Evolutionary conservation across 2,113 vertebrate genomes (phyloP).

Genomic region (Embiotoca jacksoni): DNA sequence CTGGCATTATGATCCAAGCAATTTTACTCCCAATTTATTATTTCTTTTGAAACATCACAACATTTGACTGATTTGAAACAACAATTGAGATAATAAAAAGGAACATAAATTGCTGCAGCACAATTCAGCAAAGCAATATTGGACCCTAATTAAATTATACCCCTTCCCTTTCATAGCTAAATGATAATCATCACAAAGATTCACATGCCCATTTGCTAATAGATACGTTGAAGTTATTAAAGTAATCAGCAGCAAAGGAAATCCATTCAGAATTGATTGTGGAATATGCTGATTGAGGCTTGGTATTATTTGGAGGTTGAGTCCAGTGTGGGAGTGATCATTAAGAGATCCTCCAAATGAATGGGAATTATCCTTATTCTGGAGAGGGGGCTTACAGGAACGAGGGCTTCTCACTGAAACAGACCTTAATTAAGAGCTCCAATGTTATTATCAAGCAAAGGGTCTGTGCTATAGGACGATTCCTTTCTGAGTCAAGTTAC

Average conservation of each 20-base stretch:
- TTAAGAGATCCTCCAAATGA: slow-evolving; percentile 77
- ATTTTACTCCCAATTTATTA: slow-evolving; percentile 43
- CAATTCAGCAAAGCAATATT: slow-evolving; percentile 62
- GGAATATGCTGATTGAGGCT: slow-evolving; percentile 79
- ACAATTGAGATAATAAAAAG: slow-evolving; percentile 69
- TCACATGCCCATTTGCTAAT: slow-evolving; percentile 75
- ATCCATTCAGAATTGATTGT: slow-evolving; percentile 81
- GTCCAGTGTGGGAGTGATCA: slow-evolving; percentile 81
- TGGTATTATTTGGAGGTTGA: slow-evolving; percentile 76
- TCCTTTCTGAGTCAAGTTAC: slow-evolving; percentile 31
- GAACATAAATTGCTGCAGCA: slow-evolving; percentile 23
- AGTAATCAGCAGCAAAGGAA: slow-evolving; percentile 77
- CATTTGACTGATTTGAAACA: slow-evolving; percentile 57
- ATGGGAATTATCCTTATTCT: slow-evolving; percentile 77
- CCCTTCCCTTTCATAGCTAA: slow-evolving; percentile 65
- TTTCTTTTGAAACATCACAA: slow-evolving; percentile 21
- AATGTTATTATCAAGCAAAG: slow-evolving; percentile 44
- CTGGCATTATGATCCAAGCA: slow-evolving; percentile 34
- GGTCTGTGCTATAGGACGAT: slow-evolving; percentile 26
- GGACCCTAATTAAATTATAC: slow-evolving; percentile 70
- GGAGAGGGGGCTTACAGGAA: slow-evolving; percentile 71
- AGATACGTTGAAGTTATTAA: slow-evolving; percentile 81
- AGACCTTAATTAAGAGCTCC: slow-evolving; percentile 75
- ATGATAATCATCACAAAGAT: slow-evolving; percentile 74
- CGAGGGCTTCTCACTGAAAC: slow-evolving; percentile 69